Evolutionary conservation across 2,888 invertebrate genomes (phyloP).

Genomic region (Diloba caeruleocephala): DNA sequence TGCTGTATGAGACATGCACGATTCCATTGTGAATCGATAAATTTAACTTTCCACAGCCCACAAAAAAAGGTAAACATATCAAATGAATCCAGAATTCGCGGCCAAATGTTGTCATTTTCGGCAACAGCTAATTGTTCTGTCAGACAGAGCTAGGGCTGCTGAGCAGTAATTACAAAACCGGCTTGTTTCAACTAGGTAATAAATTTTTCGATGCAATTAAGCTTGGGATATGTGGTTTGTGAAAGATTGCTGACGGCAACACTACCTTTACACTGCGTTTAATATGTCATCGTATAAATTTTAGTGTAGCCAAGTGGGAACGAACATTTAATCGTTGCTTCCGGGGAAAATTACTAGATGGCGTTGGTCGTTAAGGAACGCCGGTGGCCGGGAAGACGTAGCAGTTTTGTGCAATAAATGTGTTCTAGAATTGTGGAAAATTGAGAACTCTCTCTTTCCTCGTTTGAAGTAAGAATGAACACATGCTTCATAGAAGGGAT

Average conservation of each 20-base stretch:
- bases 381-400: conserved; percentile 38
- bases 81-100: conserved; percentile 35
- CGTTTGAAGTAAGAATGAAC: conserved; percentile 35
- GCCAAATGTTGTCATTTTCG: conserved; percentile 54
- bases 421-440: conserved; percentile 36
- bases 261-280: conserved; percentile 49
- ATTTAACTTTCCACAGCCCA: not conserved
- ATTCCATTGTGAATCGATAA: not conserved
- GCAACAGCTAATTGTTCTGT: conserved; percentile 68
- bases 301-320: conserved; percentile 44
- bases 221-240: conserved; percentile 64
- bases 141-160: conserved; percentile 58
- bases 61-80: conserved; percentile 19
- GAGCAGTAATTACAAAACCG: conserved; percentile 68
- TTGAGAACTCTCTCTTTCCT: conserved; percentile 21
- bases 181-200: conserved; percentile 68
- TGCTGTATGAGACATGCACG: too few species aligned
- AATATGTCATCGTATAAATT: conserved; percentile 61
- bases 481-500: conserved; percentile 20
- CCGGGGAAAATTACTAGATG: conserved; percentile 55
- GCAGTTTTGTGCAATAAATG: conserved; percentile 35
- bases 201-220: conserved; percentile 76
- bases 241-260: conserved; percentile 50
- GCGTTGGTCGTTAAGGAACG: conserved; percentile 54
- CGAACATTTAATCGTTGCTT: conserved; percentile 50